Percentiles rank a stretch among this genome's conserved stretches.
Conservation (phyloP, 2,113 vertebrate species). For the Excalfactoria chinensis region DNA sequence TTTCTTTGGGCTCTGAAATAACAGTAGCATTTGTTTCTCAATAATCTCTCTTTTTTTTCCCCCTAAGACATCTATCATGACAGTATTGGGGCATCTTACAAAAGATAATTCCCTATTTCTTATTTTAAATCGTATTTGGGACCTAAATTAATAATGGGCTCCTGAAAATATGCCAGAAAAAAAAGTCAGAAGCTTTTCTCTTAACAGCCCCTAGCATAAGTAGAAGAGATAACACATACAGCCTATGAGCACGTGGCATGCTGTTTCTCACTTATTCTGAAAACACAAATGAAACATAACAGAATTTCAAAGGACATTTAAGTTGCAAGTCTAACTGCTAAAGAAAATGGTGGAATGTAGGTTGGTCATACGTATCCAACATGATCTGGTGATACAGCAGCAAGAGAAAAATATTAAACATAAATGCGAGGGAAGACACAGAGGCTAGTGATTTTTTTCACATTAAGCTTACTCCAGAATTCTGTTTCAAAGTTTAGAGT, state of each 20-base stretch:
- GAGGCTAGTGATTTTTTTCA: not conserved
- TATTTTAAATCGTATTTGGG: not conserved
- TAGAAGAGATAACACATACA: not conserved
- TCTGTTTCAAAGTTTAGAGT: not conserved
- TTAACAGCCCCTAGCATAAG: not conserved
- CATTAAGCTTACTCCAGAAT: not conserved
- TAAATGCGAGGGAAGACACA: accelerated
- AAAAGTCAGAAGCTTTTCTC: not conserved
- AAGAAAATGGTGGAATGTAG: not conserved
- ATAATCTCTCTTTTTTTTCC: not conserved
- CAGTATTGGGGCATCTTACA: constrained; percentile 7
- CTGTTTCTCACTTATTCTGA: not conserved
- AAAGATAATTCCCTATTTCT: not conserved
- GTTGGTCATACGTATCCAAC: not conserved
- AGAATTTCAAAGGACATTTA: not conserved
- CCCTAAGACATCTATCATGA: not conserved
- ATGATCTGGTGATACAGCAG: not conserved
- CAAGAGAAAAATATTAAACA: not conserved
- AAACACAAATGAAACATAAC: not conserved
- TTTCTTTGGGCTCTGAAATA: constrained; percentile 23
- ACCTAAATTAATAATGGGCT: not conserved
- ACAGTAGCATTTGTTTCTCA: constrained; percentile 10
- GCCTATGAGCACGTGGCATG: accelerated
- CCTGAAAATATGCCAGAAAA: not conserved
- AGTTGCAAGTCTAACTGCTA: not conserved